Base-by-base conservation (phyloP, 2,888 invertebrate species). In the Xestoiulus laeticollis region DNA sequence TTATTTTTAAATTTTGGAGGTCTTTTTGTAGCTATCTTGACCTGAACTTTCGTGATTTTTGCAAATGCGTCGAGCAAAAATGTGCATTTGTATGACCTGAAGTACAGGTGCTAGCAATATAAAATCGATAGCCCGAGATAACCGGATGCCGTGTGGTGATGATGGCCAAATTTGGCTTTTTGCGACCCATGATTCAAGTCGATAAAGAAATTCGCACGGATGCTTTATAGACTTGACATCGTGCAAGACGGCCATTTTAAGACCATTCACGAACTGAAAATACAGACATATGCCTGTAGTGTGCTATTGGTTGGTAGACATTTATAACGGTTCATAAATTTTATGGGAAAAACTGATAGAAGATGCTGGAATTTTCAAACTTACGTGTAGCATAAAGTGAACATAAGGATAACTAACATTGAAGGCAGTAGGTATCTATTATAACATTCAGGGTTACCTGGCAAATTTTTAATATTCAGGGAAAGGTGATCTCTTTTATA, bases 111-210 rank as follows among this genome's bases (percentile, higher is more conserved):
- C 16, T 16, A 59, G 59, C 59, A 59, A 59, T n/a, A 59, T 59
- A 59, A 59, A 59, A 59, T 59, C 19, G 59, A 59, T 59, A n/a
- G 59, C 59, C 6, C 59, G 19, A 22, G 59, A n/a, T 22, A 59
- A 59, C n/a, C n/a, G 19, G 59, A n/a, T 59, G 59, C 59, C 6
- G 59, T 19, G 59, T 26, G 6, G 68, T 4, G 26, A 68, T 68
- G 33, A 38, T 22, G 68, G 14, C 68, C 68, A 68, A 68, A 68
- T 68, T 68, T 68, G 68, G 26, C n/a, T 68, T 68, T 68, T 38
- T 68, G 68, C 26, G 68, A 68, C 68, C 68, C 22, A 68, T 68
- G 26, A 22, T 68, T 26, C 26, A 68, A 22, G 26, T 22, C 10
- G 68, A 68, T 68, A 26, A 22, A 43, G 12, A 59, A 59, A 59